Percentiles rank a stretch among this genome's conserved stretches.
Conservation (phyloP, 2,888 invertebrate species). For the Mamestra brassicae region DNA sequence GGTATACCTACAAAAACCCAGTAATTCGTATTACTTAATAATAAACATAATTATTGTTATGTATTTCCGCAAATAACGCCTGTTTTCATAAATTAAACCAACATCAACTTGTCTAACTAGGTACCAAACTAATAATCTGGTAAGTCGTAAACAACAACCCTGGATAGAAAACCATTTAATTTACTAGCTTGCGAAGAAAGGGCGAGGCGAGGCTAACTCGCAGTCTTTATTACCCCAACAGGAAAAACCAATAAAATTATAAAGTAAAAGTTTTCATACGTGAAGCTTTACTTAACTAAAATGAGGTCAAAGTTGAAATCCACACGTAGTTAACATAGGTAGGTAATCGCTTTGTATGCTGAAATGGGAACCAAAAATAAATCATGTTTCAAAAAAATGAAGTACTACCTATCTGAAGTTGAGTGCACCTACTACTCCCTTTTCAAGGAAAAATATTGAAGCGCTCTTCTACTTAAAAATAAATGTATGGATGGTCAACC, state of each 20-base stretch:
- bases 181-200: neutral
- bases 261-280: neutral
- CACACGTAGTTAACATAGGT: neutral
- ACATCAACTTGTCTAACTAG: neutral
- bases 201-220: constrained; percentile 7
- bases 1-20: too few relatives aligned
- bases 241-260: constrained; percentile 5
- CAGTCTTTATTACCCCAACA: neutral
- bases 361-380: too few relatives aligned
- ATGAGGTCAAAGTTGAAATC: neutral
- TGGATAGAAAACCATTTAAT: constrained; percentile 6
- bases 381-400: too few relatives aligned
- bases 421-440: too few relatives aligned
- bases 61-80: neutral
- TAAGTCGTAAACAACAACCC: neutral
- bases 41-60: neutral
- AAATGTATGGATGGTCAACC: too few relatives aligned
- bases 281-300: neutral
- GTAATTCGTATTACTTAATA: too few relatives aligned
- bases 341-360: too few relatives aligned
- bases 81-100: neutral
- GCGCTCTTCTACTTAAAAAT: too few relatives aligned
- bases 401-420: too few relatives aligned
- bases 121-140: neutral
- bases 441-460: too few relatives aligned